Evolutionary conservation across 2,888 invertebrate species (phyloP).

Genomic region (Sisyra nigra): DNA sequence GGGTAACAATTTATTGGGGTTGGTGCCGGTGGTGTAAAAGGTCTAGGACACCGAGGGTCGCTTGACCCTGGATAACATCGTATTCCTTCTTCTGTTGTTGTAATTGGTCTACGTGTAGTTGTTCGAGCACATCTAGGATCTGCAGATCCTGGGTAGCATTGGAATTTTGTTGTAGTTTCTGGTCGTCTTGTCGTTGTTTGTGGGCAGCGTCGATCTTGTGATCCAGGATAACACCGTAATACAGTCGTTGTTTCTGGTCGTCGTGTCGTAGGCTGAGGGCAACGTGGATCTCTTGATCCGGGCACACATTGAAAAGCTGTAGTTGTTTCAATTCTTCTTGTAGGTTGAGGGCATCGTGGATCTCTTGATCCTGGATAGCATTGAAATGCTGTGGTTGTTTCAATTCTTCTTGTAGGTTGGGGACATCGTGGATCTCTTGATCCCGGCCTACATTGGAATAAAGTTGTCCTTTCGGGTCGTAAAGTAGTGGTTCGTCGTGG

Average conservation of each 20-base stretch:
- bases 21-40: slow-evolving; percentile 16
- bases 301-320: slow-evolving; percentile 18
- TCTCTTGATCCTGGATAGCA: slow-evolving; percentile 22
- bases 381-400: slow-evolving; percentile 14
- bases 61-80: slow-evolving; percentile 19
- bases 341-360: slow-evolving; percentile 22
- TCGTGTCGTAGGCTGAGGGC: slow-evolving; percentile 12
- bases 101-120: slow-evolving; percentile 17
- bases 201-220: slow-evolving; percentile 20
- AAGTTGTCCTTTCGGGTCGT: slow-evolving; percentile 16
- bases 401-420: slow-evolving; percentile 17
- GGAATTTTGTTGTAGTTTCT: slow-evolving; percentile 11
- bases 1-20: slow-evolving; percentile 20
- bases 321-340: slow-evolving; percentile 20
- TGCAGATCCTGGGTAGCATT: slow-evolving; percentile 18
- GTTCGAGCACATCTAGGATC: slow-evolving; percentile 17
- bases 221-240: slow-evolving; percentile 24
- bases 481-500: slow-evolving; percentile 16
- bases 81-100: slow-evolving; percentile 17
- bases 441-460: slow-evolving; percentile 21
- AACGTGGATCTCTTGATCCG: slow-evolving; percentile 17
- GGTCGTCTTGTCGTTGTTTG: slow-evolving; percentile 14
- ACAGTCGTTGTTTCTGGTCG: slow-evolving; percentile 16
- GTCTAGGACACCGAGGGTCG: slow-evolving; percentile 17
- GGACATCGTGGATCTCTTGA: slow-evolving; percentile 25